Evolutionary conservation across 2,888 invertebrate genomes (phyloP), one percentile per base, ranked within the genome.

Genomic region (Hemicrepidius hirtus): DNA sequence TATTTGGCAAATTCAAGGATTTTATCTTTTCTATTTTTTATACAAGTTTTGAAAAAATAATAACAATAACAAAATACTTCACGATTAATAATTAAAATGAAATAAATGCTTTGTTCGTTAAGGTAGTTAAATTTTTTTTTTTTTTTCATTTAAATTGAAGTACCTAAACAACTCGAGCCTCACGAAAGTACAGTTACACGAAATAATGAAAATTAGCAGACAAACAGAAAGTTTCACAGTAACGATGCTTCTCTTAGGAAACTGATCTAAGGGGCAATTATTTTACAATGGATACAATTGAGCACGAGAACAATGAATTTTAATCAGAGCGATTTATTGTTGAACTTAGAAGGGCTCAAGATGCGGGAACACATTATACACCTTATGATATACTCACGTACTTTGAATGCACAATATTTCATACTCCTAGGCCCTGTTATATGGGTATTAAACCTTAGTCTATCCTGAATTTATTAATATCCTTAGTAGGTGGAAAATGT

Each of bases 251-350:
- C 53, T 1, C 24, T 24, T 24, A 53, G 53, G 24, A 49, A 57
- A 40, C 57, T 53, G 64, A 46, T 46, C 49, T 28, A 35, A 49
- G 49, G 20, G 18, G 64, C 35, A 64, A 64, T 64, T 64, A 50
- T 64, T 69, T 69, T 63, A 37, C 63, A 32, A 44, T 63, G 55
- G 70, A 70, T 64, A 65, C 65, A 70, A 70, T 65, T 65, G 57
- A 57, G 46, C 46, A 32, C 55, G 69, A 40, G 50, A 69, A 69
- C 69, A 70, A 70, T 70, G 55, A 53, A 70, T 70, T 57, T 70
- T 70, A 70, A 70, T 70, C 65, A 70, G 64, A 41, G 40, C 63
- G 69, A 69, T 69, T 69, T 69, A 70, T 70, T 70, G 53, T 63
- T 64, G 18, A 24, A 50, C 41, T 10, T 40, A 66, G 66, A 66